Evolutionary conservation across 2,888 invertebrate genomes (phyloP).

Genomic region (Agriopis leucophaearia): DNA sequence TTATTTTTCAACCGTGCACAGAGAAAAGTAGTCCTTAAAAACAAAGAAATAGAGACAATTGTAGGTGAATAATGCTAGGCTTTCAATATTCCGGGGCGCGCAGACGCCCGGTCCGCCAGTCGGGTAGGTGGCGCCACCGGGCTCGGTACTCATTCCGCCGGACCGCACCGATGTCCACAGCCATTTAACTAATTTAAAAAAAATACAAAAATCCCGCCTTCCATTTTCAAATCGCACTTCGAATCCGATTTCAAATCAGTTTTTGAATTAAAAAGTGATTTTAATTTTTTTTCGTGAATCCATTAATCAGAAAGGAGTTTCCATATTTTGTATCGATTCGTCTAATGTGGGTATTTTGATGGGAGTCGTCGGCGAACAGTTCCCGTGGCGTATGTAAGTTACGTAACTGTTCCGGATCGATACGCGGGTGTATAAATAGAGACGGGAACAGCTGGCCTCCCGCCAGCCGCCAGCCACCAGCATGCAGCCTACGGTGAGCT

Average conservation of each 20-base stretch:
- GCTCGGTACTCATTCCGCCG: conserved; percentile 63
- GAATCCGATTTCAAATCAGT: conserved; percentile 16
- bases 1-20: conserved; percentile 42
- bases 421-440: conserved; percentile 83
- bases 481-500: conserved; percentile 81
- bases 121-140: conserved; percentile 74
- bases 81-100: conserved; percentile 60
- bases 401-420: conserved; percentile 83
- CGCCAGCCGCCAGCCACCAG: conserved; percentile 78
- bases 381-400: conserved; percentile 71
- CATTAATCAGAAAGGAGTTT: conserved; percentile 14
- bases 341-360: conserved; percentile 63
- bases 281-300: conserved; percentile 10
- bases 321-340: conserved; percentile 49
- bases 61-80: conserved; percentile 43
- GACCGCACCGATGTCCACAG: conserved; percentile 48
- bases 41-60: conserved; percentile 45
- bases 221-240: conserved; percentile 53
- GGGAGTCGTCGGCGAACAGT: conserved; percentile 71
- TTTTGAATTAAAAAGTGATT: conserved; percentile 19
- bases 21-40: conserved; percentile 53
- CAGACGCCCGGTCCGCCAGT: conserved; percentile 75
- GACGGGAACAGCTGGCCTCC: conserved; percentile 80
- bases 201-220: conserved; percentile 64
- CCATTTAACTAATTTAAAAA: conserved; percentile 63